These are phyloP conservation scores for Callyntrura guangdongensis DNA, from an alignment of 2,888 invertebrate genomes.

Conservation along the genomic window DNA sequence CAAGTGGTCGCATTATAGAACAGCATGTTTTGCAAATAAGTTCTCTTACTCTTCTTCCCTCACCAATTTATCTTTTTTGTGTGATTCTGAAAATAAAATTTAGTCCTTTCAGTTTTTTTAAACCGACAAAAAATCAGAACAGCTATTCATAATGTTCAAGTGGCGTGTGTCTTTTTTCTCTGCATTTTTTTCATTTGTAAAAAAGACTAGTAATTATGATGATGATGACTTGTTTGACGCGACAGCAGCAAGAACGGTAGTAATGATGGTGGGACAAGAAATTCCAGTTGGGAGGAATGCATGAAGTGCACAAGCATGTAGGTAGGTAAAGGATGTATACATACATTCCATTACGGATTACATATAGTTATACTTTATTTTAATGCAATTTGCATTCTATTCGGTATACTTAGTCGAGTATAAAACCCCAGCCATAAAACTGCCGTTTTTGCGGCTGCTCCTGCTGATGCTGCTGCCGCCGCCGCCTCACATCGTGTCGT, in stretches of 20 bases:
- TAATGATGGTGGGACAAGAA: slow-evolving; percentile 13
- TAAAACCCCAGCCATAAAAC: background rate
- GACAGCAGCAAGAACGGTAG: background rate
- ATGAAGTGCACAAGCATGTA: slow-evolving; percentile 1
- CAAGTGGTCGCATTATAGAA: background rate
- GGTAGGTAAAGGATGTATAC: background rate
- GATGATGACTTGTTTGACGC: slow-evolving; percentile 39
- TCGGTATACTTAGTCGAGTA: background rate
- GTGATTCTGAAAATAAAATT: background rate
- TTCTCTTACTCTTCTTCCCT: background rate
- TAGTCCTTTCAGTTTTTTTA: background rate
- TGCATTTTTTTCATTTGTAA: background rate
- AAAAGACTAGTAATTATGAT: slow-evolving; percentile 38
- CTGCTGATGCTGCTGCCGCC: background rate
- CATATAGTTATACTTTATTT: background rate
- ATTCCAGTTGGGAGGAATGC: slow-evolving; percentile 60
- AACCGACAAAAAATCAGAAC: slow-evolving; percentile 2
- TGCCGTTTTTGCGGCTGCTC: background rate
- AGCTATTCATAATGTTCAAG: slow-evolving; percentile 14
- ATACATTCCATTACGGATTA: slow-evolving; percentile 21
- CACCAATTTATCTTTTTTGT: background rate
- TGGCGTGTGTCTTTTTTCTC: background rate
- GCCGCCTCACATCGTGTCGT: slow-evolving; percentile 49
- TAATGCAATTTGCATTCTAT: background rate
- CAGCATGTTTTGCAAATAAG: background rate